phyloP scores from a whole-genome alignment of 2,797 vertebrate species.

The Eleutherodactylus coqui region DNA sequence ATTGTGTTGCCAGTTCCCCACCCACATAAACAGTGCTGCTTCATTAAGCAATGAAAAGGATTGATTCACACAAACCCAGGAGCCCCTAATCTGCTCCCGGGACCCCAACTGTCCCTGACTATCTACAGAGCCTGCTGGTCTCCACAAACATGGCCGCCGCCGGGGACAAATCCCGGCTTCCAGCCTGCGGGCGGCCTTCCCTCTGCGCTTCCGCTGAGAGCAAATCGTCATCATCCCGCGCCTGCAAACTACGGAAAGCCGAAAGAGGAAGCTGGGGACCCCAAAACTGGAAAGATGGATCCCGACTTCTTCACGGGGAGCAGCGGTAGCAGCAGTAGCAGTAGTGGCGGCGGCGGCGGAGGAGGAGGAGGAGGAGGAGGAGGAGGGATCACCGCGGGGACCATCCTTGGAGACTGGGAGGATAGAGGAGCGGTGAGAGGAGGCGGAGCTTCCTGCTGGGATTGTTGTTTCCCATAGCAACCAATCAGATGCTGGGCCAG shows the following conservation, averaged over 20 bases:
- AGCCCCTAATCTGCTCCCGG: too few relatives aligned
- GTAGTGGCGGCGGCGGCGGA: too few relatives aligned
- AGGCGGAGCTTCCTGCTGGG: neutral
- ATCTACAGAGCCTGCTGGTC: neutral
- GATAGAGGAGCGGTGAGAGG: conserved; percentile 16
- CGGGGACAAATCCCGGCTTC: neutral
- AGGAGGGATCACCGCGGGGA: neutral
- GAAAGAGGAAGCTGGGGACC: neutral
- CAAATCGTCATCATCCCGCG: conserved; percentile 4
- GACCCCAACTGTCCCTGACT: neutral
- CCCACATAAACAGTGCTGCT: too few relatives aligned
- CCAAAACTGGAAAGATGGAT: conserved; percentile 2
- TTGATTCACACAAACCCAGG: too few relatives aligned
- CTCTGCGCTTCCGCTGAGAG: neutral
- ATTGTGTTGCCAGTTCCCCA: too few relatives aligned
- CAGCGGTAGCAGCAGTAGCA: neutral
- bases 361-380: too few relatives aligned
- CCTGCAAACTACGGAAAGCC: neutral
- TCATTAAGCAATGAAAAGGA: too few relatives aligned
- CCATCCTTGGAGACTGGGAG: conserved; percentile 60
- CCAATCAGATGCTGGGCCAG: neutral
- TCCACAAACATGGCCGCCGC: conserved; percentile 21
- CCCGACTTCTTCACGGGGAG: conserved; percentile 35
- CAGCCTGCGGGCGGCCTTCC: too few relatives aligned
- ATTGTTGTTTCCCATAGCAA: neutral